Conservation (phyloP, 2,888 invertebrate genomes). For the Zeuzera pyrina region DNA sequence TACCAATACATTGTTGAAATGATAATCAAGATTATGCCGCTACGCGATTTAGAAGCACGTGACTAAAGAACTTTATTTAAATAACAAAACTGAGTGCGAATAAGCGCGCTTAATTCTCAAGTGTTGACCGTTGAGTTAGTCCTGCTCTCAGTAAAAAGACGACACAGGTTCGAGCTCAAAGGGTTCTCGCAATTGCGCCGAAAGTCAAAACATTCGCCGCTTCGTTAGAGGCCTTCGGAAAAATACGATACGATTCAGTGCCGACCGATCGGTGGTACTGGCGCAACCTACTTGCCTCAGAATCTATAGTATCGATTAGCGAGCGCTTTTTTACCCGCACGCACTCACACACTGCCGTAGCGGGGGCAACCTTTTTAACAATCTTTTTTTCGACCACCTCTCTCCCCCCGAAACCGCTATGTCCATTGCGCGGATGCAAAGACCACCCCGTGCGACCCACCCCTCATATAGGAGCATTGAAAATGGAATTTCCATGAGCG, state of each 20-base stretch:
- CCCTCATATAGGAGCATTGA: constrained; percentile 67
- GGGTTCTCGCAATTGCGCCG: constrained; percentile 40
- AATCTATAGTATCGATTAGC: constrained; percentile 73
- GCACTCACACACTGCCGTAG: constrained; percentile 64
- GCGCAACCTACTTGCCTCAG: constrained; percentile 68
- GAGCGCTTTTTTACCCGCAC: constrained; percentile 67
- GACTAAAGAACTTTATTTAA: constrained; percentile 27
- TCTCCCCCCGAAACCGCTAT: constrained; percentile 62
- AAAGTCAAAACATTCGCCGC: constrained; percentile 59
- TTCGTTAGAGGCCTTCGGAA: constrained; percentile 55
- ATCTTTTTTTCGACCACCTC: constrained; percentile 70
- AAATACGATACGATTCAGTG: constrained; percentile 36
- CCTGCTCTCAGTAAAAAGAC: constrained; percentile 36
- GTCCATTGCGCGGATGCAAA: constrained; percentile 72
- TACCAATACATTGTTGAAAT: too few species aligned
- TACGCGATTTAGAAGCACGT: constrained; percentile 18
- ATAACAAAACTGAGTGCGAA: constrained; percentile 58
- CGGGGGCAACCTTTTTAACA: constrained; percentile 70
- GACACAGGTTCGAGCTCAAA: constrained; percentile 33
- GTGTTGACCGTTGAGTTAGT: constrained; percentile 40
- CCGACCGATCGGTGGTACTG: constrained; percentile 50
- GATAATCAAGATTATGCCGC: constrained; percentile 14
- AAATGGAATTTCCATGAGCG: constrained; percentile 74
- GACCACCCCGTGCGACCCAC: constrained; percentile 57
- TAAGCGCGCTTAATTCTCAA: constrained; percentile 54